Base-by-base conservation (phyloP, 2,888 invertebrate genomes). In the Electrophaes corylata region DNA sequence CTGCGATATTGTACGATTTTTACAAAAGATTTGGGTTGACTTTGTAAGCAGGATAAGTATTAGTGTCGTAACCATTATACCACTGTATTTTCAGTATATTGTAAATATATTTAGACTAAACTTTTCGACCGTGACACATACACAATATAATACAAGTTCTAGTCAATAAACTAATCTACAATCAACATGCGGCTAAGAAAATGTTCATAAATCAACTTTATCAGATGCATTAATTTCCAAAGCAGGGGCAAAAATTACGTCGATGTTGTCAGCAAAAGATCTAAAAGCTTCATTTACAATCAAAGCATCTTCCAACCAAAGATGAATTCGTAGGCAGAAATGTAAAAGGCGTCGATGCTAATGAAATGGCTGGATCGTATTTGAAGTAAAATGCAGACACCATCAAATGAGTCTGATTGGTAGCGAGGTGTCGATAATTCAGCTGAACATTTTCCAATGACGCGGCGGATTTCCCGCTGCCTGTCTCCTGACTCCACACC, bases 371-470 rank as follows among this genome's bases (percentile, higher is more conserved):
- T 51, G 47, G 31, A 37, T 48, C 55, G 51, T 55, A 55, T 56
- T 60, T 60, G 51, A 48, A 57, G 57, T 63, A 63, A 62, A 63
- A 60, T 57, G 60, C 60, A 60, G 60, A 63, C 60, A 54, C 44
- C 54, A 37, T 55, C 47, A 57, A 63, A 60, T 55, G 50, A 54
- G 51, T 54, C 54, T 57, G 63, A 60, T 60, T 60, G 63, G 54
- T 60, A 53, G 61, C 54, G 48, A 58, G 60, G 60, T 57, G 53
- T 31, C 60, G 60, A 49, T 53, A 57, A 60, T 57, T 60, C 53
- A 43, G n/a, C 47, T 39, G 43, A 44, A 52, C 50, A 51, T 55
- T 56, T 56, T 51, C 37, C 41, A 47, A 41, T 51, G 57, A 57
- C 51, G 43, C 35, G 33, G 44, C 57, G 46, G 19, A 16, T 33